A percentile compares a stretch with the other conserved stretches of the same genome.
phyloP scores from a whole-genome alignment of 1,140 invertebrate species.

The Habropoda laboriosa region DNA sequence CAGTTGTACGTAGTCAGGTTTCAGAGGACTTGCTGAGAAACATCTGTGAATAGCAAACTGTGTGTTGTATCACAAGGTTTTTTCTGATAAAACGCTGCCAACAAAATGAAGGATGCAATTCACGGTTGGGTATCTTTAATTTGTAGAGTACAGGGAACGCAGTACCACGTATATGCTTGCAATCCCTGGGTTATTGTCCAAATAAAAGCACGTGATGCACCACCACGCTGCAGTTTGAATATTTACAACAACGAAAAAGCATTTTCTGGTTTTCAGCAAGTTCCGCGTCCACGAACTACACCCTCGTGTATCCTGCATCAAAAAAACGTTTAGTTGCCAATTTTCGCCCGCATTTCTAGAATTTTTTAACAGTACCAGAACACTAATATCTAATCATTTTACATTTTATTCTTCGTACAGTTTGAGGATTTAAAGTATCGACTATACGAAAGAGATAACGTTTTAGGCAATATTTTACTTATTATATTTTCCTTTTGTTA shows the following conservation, averaged over 20 bases:
- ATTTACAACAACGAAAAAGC: slow-evolving; percentile 24
- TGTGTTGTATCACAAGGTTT: not conserved
- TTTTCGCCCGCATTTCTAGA: not conserved
- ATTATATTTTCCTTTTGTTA: no score
- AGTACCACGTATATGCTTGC: slow-evolving; percentile 36
- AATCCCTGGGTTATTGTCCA: slow-evolving; percentile 27
- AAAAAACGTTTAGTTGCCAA: not conserved
- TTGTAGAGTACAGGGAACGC: slow-evolving; percentile 33
- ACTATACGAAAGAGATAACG: no score
- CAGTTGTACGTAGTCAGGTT: not conserved
- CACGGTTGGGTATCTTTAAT: slow-evolving; percentile 54
- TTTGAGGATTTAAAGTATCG: not conserved
- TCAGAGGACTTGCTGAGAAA: not conserved
- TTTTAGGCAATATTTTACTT: no score
- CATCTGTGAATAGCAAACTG: slow-evolving; percentile 7
- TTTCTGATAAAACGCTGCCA: slow-evolving; percentile 13
- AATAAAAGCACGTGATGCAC: slow-evolving; percentile 43
- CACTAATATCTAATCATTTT: not conserved
- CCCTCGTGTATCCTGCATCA: not conserved
- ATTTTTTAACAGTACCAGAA: not conserved
- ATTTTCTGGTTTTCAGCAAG: slow-evolving; percentile 4
- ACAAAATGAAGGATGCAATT: slow-evolving; percentile 17
- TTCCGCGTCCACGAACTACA: not conserved
- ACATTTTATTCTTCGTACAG: not conserved
- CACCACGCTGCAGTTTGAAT: slow-evolving; percentile 44